Percentiles rank a stretch among this genome's conserved stretches.
phyloP scores from a whole-genome alignment of 2,113 vertebrate genomes.

The Xiphophorus couchianus region DNA sequence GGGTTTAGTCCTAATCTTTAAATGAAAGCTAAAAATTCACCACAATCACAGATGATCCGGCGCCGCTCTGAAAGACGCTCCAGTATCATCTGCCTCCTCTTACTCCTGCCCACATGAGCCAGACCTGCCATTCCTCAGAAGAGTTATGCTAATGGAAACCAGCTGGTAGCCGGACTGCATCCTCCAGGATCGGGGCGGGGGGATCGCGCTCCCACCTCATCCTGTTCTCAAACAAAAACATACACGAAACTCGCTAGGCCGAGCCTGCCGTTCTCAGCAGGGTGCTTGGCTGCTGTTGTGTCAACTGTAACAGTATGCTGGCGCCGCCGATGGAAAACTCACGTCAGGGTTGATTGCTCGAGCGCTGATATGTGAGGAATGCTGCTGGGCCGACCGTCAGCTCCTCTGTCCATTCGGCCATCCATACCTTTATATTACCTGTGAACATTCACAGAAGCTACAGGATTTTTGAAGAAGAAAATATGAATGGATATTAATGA shows the following conservation, averaged over 20 bases:
- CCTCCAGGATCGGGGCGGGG: constrained; percentile 32
- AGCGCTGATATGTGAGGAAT: constrained; percentile 38
- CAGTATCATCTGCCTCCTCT: constrained; percentile 68
- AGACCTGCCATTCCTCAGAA: constrained; percentile 61
- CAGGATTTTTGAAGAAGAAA: constrained; percentile 17
- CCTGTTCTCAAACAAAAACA: constrained; percentile 38
- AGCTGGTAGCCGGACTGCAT: constrained; percentile 72
- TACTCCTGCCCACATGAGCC: constrained; percentile 68
- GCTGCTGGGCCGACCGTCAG: constrained; percentile 32
- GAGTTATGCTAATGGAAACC: constrained; percentile 81
- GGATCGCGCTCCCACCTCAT: constrained; percentile 6
- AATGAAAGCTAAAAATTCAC: constrained; percentile 50
- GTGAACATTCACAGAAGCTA: constrained; percentile 38
- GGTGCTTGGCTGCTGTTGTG: constrained; percentile 59
- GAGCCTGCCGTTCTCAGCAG: constrained; percentile 47
- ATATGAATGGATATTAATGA: not conserved
- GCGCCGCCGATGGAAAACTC: constrained; percentile 67
- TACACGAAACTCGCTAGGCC: constrained; percentile 50
- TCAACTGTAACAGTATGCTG: constrained; percentile 55
- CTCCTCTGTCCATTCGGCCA: constrained; percentile 53
- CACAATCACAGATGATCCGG: constrained; percentile 63
- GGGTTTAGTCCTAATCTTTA: constrained; percentile 34
- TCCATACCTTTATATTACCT: constrained; percentile 29
- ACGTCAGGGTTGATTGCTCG: constrained; percentile 56
- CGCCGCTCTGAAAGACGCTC: constrained; percentile 36